Evolutionary conservation across 2,113 vertebrate species (phyloP), one percentile per base, ranked within the genome.

Genomic region (Apistogramma diplotaenia): DNA sequence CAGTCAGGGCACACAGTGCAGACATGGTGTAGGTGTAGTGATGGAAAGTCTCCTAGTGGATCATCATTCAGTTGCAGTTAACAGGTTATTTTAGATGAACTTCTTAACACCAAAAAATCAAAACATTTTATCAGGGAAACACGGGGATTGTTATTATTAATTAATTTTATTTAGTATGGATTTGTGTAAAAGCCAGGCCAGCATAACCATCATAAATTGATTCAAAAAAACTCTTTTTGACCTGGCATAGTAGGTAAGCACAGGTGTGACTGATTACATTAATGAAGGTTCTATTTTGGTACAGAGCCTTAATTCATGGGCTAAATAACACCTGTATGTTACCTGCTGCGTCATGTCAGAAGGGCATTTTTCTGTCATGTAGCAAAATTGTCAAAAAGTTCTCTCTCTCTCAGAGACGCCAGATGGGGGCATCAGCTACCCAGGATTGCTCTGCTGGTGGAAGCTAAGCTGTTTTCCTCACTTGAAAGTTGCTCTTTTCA

Each of bases 351-450:
- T 46, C 62, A 49, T 49, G 16, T 67, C 43, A 46, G 25, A 67
- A 46, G 46, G 8, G 8, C 49, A 29, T 27, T 16, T 49, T 67
- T 49, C 40, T 29, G 23, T 70, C 49, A 46, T 4, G 40, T 31
- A 5, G 3, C 18, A 70, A 23, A 29, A 70, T 29, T 1, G 9
- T 67, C 62, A 29, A 49, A 29, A 49, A 19, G 40, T n/a, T n/a
- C n/a, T n/a, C n/a, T n/a, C n/a, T n/a, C n/a, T 82, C 86, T 86
- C 82, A 55, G 27, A 84, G 23, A 78, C 82, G 78, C 94, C 95
- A 93, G 92, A 91, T 60, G 94, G 91, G 94, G 94, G 94, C 94
- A 87, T 83, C 91, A 88, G 77, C 84, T 21, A 79, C 84, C 79
- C 58, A 87, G 29, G 70, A 55, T 76, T 76, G n/a, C 67, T 25